phyloP scores from a whole-genome alignment of 2,113 vertebrate genomes.

The Lanius ludovicianus region DNA sequence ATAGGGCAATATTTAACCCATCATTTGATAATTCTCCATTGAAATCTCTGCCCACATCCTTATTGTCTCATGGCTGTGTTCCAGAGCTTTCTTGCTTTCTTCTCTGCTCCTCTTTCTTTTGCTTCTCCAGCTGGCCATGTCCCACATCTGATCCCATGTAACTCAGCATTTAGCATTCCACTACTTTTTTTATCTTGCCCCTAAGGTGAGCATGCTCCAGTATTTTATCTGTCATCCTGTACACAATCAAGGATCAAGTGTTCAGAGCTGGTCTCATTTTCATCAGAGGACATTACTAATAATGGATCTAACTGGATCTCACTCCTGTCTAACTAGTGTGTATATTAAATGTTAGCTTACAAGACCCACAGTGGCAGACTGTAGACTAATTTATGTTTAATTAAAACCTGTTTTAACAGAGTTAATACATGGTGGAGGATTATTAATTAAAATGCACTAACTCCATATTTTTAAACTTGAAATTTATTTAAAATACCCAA shows the following conservation, averaged over 20 bases:
- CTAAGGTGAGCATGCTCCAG: not conserved
- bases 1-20: not conserved
- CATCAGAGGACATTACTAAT: not conserved
- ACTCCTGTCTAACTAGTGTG: not conserved
- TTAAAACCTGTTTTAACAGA: not conserved
- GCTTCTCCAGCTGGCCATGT: not conserved
- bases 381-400: not conserved
- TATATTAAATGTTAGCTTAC: not conserved
- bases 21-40: not conserved
- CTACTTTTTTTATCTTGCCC: not conserved
- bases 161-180: not conserved
- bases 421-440: not conserved
- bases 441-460: not conserved
- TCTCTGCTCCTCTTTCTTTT: not conserved
- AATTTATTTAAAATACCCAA: not conserved
- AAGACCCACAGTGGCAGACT: not conserved
- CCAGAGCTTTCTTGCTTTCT: not conserved
- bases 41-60: not conserved
- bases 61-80: not conserved
- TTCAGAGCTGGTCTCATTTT: not conserved
- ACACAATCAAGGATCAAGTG: not conserved
- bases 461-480: not conserved
- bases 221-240: not conserved
- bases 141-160: not conserved
- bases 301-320: not conserved